Percentiles rank a stretch among this genome's conserved stretches.
phyloP scores from a whole-genome alignment of 1,140 invertebrate species.

The Paraescarpia echinospica region DNA sequence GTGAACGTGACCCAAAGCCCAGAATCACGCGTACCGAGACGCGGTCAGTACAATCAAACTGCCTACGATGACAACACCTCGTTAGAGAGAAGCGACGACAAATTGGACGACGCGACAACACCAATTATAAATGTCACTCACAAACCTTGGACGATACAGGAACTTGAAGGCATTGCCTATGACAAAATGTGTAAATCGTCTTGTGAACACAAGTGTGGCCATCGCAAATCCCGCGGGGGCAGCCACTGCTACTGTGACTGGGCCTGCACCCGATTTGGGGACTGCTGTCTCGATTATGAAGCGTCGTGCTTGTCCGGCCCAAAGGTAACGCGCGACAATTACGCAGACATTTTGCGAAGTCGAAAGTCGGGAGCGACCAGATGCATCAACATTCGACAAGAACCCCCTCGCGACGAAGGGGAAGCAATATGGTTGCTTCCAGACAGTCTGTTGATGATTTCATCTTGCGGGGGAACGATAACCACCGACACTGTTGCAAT shows the following conservation, averaged over 20 bases:
- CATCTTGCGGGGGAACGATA: not conserved
- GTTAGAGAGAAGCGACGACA: not conserved
- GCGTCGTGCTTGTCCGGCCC: not conserved
- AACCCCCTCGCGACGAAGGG: not conserved
- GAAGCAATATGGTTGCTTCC: not conserved
- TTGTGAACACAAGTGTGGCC: slow-evolving; percentile 1
- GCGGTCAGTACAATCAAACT: too few relatives aligned
- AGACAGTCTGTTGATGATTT: not conserved
- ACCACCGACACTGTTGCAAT: not conserved
- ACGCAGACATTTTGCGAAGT: not conserved
- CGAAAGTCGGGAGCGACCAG: not conserved
- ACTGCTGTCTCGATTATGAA: slow-evolving; percentile 6
- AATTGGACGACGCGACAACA: not conserved
- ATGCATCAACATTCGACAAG: not conserved
- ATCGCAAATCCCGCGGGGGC: not conserved
- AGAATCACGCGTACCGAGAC: too few relatives aligned
- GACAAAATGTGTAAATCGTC: not conserved
- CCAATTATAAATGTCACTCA: not conserved
- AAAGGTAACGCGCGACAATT: not conserved
- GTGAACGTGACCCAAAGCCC: too few relatives aligned
- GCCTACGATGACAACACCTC: not conserved
- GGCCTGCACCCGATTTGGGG: not conserved
- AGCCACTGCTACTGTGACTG: not conserved
- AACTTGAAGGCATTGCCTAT: not conserved
- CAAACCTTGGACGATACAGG: not conserved